Evolutionary conservation across 2,888 invertebrate species (phyloP).

Genomic region (Drosophila trichaetosa): DNA sequence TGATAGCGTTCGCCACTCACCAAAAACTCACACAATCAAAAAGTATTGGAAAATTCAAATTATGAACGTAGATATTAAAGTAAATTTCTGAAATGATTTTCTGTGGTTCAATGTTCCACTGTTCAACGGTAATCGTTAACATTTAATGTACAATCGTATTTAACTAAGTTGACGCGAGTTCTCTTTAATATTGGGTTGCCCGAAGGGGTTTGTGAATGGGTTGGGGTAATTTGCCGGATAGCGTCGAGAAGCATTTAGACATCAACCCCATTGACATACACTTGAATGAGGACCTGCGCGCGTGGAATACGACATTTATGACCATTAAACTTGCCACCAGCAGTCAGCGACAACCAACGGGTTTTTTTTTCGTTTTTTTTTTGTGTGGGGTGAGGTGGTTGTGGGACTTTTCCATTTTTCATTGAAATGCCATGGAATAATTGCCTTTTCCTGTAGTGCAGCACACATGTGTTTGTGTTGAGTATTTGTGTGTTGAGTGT

Average conservation of each 20-base stretch:
- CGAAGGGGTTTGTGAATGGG: background rate
- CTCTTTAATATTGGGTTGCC: slow-evolving; percentile 36
- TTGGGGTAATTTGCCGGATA: slow-evolving; percentile 8
- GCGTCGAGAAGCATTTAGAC: slow-evolving; percentile 55
- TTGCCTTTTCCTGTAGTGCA: slow-evolving; percentile 75
- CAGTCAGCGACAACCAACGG: slow-evolving; percentile 4
- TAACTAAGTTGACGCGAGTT: slow-evolving; percentile 55
- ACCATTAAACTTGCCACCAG: slow-evolving; percentile 61
- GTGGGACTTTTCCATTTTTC: slow-evolving; percentile 74
- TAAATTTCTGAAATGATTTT: background rate
- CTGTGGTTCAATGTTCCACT: slow-evolving; percentile 21
- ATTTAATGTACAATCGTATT: slow-evolving; percentile 81
- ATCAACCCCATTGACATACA: slow-evolving; percentile 68
- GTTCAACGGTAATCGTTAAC: slow-evolving; percentile 73
- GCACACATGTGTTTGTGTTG: slow-evolving; percentile 22
- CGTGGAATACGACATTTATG: slow-evolving; percentile 69
- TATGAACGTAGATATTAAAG: background rate
- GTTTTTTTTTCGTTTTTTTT: background rate
- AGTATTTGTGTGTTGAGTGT: background rate
- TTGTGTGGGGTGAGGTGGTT: background rate
- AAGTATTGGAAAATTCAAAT: background rate
- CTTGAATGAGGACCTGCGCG: slow-evolving; percentile 66
- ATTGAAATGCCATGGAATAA: slow-evolving; percentile 76
- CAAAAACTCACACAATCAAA: background rate
- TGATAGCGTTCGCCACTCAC: background rate